Conservation (phyloP, 2,113 vertebrate species). For the Crotalus viridis region DNA sequence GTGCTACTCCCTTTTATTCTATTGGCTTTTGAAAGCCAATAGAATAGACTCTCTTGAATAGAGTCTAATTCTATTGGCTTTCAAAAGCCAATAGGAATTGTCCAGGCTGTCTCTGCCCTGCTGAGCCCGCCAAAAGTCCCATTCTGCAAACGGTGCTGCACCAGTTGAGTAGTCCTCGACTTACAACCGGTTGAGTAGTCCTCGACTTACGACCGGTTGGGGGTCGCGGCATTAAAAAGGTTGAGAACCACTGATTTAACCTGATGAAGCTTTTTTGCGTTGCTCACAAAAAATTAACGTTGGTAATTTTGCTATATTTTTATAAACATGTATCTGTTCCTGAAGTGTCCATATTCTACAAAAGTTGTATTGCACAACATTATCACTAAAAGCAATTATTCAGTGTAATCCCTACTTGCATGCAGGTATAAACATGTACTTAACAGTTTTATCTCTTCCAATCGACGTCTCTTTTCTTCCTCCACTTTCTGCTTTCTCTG, state of each 20-base stretch:
- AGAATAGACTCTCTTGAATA: no score
- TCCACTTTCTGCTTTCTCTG: constrained; percentile 88
- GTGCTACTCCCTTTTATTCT: no score
- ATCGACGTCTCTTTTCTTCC: constrained; percentile 85
- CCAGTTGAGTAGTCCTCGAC: no score
- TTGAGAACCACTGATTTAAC: background rate
- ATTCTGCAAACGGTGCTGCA: no score
- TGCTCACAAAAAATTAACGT: background rate
- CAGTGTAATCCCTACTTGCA: background rate
- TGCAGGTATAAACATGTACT: constrained; percentile 40
- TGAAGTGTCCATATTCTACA: background rate
- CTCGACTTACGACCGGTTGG: no score
- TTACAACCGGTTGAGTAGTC: no score
- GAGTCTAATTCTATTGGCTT: no score
- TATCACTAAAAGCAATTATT: background rate
- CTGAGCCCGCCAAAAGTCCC: no score
- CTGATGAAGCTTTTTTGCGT: background rate
- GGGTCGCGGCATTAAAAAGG: no score
- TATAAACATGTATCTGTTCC: background rate
- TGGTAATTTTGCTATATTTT: background rate
- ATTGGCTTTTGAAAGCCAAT: no score
- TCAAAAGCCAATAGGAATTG: no score
- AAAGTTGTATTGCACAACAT: background rate
- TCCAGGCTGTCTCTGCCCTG: no score
- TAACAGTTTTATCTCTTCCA: constrained; percentile 87